These are phyloP conservation scores for Pogonognathellus flavescens DNA, from an alignment of 1,140 invertebrate species.

Conservation along the genomic window DNA sequence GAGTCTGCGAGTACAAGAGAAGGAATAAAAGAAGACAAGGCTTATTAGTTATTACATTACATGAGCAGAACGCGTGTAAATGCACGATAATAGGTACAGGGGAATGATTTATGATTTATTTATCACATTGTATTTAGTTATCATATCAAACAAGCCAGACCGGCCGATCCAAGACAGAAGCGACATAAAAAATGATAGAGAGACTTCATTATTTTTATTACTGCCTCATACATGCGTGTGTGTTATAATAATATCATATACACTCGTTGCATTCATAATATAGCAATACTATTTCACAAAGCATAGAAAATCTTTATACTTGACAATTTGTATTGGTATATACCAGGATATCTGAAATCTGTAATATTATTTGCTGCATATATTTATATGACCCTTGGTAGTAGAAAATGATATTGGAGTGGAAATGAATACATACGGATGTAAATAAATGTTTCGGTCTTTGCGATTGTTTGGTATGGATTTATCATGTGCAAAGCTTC, in stretches of 20 bases:
- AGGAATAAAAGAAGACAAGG: background rate
- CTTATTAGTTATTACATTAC: constrained; percentile 15
- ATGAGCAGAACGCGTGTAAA: constrained; percentile 36
- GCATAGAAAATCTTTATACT: too few species aligned
- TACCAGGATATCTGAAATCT: too few species aligned
- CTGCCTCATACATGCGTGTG: background rate
- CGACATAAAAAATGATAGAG: background rate
- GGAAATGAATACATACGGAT: background rate
- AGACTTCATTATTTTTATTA: background rate
- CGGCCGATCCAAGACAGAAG: constrained; percentile 8
- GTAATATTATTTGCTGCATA: too few species aligned
- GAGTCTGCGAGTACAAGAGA: background rate
- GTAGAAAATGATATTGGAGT: background rate
- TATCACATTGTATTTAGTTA: constrained; percentile 19
- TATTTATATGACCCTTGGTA: background rate
- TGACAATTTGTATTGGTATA: too few species aligned
- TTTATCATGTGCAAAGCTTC: constrained; percentile 51
- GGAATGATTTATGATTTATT: constrained; percentile 47
- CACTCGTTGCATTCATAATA: background rate
- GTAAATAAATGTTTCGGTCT: background rate
- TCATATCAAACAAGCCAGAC: background rate
- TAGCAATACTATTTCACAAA: too few species aligned
- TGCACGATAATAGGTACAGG: constrained; percentile 26
- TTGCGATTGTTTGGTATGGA: background rate
- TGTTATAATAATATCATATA: constrained; percentile 1